Evolutionary conservation across 2,888 invertebrate genomes (phyloP).

Genomic region (Stenotaenia linearis): DNA sequence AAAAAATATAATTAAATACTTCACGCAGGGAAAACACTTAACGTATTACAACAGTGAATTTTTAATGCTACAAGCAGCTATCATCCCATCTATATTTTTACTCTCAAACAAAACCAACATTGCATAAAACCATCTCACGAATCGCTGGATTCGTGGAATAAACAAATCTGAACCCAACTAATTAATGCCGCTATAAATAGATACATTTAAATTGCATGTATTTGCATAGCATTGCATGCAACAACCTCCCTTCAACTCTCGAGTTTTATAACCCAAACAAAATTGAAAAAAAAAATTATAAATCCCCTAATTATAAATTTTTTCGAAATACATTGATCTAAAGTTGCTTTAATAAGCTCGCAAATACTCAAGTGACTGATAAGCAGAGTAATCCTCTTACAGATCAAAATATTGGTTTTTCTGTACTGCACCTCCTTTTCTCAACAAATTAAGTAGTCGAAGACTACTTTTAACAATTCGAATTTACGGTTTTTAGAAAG

Average conservation of each 20-base stretch:
- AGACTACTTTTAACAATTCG: neutral
- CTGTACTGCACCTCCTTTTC: neutral
- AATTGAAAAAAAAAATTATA: neutral
- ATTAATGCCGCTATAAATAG: too few species aligned
- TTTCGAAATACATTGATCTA: neutral
- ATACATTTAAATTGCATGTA: neutral
- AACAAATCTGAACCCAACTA: too few species aligned
- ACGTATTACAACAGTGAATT: too few species aligned
- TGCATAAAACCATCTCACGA: too few species aligned
- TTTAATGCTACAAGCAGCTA: too few species aligned
- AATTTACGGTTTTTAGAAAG: neutral
- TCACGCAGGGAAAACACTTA: too few species aligned
- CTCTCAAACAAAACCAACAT: too few species aligned
- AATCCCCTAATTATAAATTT: neutral
- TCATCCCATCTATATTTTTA: too few species aligned
- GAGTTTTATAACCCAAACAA: neutral
- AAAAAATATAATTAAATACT: too few species aligned
- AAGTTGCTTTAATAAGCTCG: neutral
- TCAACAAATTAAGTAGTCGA: neutral
- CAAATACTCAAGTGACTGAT: neutral
- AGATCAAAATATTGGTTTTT: neutral
- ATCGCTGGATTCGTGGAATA: too few species aligned
- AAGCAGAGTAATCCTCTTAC: slow-evolving; percentile 1
- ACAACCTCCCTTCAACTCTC: neutral
- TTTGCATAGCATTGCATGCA: neutral